These are phyloP conservation scores for Nannoperca obscura DNA, from an alignment of 2,797 vertebrate species.

Conservation along the genomic window DNA sequence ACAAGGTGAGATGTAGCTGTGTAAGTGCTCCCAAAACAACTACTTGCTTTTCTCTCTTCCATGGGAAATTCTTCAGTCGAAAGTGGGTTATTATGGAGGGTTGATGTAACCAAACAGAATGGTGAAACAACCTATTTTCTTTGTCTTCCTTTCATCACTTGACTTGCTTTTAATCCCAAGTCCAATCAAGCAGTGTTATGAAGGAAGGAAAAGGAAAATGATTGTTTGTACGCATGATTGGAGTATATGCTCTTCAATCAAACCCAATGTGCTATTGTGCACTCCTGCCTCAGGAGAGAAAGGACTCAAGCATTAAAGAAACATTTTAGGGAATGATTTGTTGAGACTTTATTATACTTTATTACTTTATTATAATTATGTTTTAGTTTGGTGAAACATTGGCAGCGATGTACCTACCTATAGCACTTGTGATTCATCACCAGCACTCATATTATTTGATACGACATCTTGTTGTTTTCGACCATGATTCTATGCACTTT, in stretches of 20 bases:
- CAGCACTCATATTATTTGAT: no score
- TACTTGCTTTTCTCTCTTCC: conserved; percentile 1
- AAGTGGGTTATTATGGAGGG: conserved; percentile 4
- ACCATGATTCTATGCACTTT: no score
- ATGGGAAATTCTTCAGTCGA: conserved; percentile 1
- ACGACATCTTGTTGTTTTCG: no score
- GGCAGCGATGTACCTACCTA: no score
- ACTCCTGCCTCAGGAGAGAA: not conserved
- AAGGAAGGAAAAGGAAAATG: conserved; percentile 3
- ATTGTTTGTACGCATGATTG: conserved; percentile 15
- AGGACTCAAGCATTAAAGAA: not conserved
- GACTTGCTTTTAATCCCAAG: not conserved
- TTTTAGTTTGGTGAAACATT: conserved; percentile 6
- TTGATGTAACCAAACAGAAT: not conserved
- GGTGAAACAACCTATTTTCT: not conserved
- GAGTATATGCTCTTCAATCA: conserved; percentile 25
- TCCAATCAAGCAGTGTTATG: conserved; percentile 14
- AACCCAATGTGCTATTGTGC: conserved; percentile 18
- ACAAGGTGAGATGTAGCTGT: not conserved
- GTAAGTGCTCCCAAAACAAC: conserved; percentile 12
- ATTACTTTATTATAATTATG: no score
- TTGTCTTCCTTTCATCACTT: not conserved
- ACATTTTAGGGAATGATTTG: not conserved
- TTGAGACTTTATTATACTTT: no score
- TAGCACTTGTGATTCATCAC: no score